Evolutionary conservation across 2,888 invertebrate genomes (phyloP), one percentile per base, ranked within the genome.

Genomic region (Microplitis manilae): DNA sequence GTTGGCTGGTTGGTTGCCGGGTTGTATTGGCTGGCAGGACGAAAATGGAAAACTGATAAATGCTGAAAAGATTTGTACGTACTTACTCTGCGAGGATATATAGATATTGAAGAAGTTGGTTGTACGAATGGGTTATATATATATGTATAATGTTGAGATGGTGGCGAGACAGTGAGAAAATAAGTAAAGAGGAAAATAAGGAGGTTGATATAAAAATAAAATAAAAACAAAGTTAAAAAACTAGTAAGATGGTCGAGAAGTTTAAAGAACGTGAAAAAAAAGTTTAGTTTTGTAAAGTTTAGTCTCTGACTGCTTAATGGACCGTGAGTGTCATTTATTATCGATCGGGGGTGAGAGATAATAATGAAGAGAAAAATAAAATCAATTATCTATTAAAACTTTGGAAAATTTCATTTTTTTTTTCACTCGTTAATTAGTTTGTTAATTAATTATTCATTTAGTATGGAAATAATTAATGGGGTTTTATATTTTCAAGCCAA

Each of bases 41-140:
- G 50, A 50, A 50, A 50, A 50, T 50, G 50, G 50, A 50, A 50
- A 50, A 50, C 50, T 50, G 50, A 50, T 50, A 50, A 50, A 50
- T 50, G 50, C 50, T 50, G 50, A 50, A 50, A 50, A 50, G 9
- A 50, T 50, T 50, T 13, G 50, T 50, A 13, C 13, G 50, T 50
- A 50, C 13, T 13, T 50, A 30, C 30, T 30, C 4, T 50, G 13
- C 2, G 50, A 13, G 50, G 13, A 50, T 50, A 50, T 50, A 50
- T 50, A 50, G 8, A 50, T 50, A 50, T 50, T 13, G 50, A 50
- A 13, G 50, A 50, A 50, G 50, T 50, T 50, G 50, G 13, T 50
- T 13, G 50, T 50, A 50, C 50, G 50, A 50, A 8, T 50, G 50
- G 9, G 13, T 13, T 50, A 30, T 13, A 5, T 13, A 50, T 13